Conservation (phyloP, 1,140 invertebrate species). For the Carposina sasakii region DNA sequence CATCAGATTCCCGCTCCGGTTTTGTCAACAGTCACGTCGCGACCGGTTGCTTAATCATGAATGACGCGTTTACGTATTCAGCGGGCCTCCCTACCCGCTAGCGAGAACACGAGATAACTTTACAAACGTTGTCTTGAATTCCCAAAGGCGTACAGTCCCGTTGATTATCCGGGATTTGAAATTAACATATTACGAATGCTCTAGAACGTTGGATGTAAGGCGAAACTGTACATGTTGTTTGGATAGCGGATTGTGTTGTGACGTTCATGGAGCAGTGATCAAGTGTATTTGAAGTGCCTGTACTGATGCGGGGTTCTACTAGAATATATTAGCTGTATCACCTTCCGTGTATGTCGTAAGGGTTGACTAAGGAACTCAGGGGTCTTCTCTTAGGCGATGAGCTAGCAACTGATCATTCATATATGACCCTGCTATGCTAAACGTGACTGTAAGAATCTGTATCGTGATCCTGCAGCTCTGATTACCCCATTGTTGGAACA, state of each 20-base stretch:
- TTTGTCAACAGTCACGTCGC: conserved; percentile 48
- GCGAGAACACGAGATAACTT: conserved; percentile 65
- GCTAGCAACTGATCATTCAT: too few species aligned
- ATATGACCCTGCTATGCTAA: too few species aligned
- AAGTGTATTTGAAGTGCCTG: too few species aligned
- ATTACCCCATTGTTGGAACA: too few species aligned
- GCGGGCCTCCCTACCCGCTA: conserved; percentile 47
- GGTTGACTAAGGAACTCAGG: too few species aligned
- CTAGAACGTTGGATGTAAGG: conserved; percentile 19
- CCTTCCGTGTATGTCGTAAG: too few species aligned
- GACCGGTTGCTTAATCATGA: conserved; percentile 55
- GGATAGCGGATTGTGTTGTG: conserved; percentile 36
- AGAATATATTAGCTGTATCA: too few species aligned
- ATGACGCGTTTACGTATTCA: conserved; percentile 66
- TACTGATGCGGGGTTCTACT: too few species aligned
- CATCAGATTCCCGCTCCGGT: conserved; percentile 29
- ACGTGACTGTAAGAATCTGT: too few species aligned
- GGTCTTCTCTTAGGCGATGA: too few species aligned
- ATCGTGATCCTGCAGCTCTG: too few species aligned
- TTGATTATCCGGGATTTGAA: conserved; percentile 60
- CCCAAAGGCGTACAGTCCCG: conserved; percentile 46
- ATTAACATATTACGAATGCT: conserved; percentile 55
- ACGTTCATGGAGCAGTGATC: too few species aligned
- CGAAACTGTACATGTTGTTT: conserved; percentile 32
- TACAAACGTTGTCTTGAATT: conserved; percentile 59